These are phyloP conservation scores for Sisyra terminalis DNA, from an alignment of 2,888 invertebrate genomes.

Conservation along the genomic window DNA sequence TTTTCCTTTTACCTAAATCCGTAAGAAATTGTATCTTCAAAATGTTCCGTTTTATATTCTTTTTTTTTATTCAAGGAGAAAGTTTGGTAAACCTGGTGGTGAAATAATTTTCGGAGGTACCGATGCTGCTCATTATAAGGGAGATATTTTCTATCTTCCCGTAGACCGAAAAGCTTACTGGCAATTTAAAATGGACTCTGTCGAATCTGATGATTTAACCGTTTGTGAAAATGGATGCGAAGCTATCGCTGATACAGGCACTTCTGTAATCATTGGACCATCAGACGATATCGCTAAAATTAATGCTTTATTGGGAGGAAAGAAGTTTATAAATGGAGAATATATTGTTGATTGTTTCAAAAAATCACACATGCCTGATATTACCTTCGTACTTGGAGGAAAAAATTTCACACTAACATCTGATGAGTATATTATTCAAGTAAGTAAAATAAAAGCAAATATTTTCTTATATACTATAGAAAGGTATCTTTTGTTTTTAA, in stretches of 20 bases:
- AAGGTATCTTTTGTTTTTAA: too few species aligned
- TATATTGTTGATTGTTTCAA: conserved; percentile 63
- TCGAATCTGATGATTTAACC: conserved; percentile 32
- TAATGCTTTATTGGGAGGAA: conserved; percentile 69
- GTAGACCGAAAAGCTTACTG: conserved; percentile 84
- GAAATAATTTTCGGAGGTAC: conserved; percentile 91
- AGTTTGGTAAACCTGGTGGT: conserved; percentile 61
- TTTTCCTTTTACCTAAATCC: conserved; percentile 93
- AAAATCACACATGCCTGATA: conserved; percentile 62
- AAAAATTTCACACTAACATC: conserved; percentile 59
- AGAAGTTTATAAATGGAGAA: conserved; percentile 70
- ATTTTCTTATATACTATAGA: too few species aligned
- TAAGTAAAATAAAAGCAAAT: conserved; percentile 27
- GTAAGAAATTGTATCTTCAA: conserved; percentile 28
- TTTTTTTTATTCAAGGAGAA: conserved; percentile 58
- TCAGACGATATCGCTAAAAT: conserved; percentile 55
- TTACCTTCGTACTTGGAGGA: conserved; percentile 63
- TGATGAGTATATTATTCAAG: conserved; percentile 75
- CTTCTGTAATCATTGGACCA: conserved; percentile 91
- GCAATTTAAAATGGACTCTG: conserved; percentile 85
- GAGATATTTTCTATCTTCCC: conserved; percentile 77
- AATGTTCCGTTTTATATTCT: too few species aligned
- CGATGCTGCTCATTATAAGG: conserved; percentile 77
- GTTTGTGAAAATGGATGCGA: conserved; percentile 74
- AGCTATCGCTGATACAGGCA: conserved; percentile 93